These are phyloP conservation scores for Calycopis cecrops DNA, from an alignment of 1,140 invertebrate species.

Conservation along the genomic window DNA sequence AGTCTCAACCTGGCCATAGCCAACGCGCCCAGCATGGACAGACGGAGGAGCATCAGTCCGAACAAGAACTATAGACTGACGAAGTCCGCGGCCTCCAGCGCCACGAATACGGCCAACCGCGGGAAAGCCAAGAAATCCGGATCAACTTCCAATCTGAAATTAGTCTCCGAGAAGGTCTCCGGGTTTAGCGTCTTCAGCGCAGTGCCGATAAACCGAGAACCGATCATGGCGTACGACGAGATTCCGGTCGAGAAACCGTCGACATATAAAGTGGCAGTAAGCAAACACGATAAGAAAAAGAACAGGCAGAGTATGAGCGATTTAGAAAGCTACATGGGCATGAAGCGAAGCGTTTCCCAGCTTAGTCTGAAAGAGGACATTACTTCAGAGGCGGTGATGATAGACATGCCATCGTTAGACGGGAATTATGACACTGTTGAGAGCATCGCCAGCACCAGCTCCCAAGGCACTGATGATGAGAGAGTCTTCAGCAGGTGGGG, in stretches of 20 bases:
- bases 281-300: constrained; percentile 30
- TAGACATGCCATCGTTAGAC: constrained; percentile 56
- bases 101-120: constrained; percentile 43
- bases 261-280: constrained; percentile 28
- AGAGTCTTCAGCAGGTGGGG: constrained; percentile 56
- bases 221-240: constrained; percentile 58
- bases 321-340: constrained; percentile 29
- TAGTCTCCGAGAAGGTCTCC: constrained; percentile 63
- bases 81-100: constrained; percentile 46
- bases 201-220: constrained; percentile 18
- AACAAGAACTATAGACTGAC: constrained; percentile 27
- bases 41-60: constrained; percentile 49
- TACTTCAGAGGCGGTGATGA: constrained; percentile 54
- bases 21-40: constrained; percentile 43
- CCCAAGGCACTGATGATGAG: constrained; percentile 33
- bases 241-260: constrained; percentile 29
- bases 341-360: constrained; percentile 56
- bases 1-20: constrained; percentile 55
- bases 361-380: constrained; percentile 57
- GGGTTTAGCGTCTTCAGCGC: constrained; percentile 58
- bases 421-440: constrained; percentile 41
- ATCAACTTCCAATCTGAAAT: constrained; percentile 56
- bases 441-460: constrained; percentile 32
- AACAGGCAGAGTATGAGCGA: constrained; percentile 56
- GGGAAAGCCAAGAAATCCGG: constrained; percentile 50